Conservation (phyloP, 30 jellyfish, hydroid and myxozoan genomes). For the Aurelia aurita complex sp. Pacific region DNA sequence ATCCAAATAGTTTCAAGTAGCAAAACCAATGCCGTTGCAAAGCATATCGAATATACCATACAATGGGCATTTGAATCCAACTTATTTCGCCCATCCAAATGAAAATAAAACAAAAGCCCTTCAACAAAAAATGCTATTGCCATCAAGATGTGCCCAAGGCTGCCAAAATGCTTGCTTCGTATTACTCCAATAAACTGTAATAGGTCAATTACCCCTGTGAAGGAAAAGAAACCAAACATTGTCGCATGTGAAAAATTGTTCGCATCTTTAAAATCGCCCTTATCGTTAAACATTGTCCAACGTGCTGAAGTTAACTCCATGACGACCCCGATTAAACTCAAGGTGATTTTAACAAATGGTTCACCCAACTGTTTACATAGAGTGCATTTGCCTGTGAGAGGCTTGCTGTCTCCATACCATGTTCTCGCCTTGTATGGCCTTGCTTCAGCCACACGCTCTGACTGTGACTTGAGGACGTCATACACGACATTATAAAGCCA, state of each 20-base stretch:
- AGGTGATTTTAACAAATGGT: slow-evolving; percentile 30
- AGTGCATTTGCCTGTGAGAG: background rate
- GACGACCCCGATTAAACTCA: slow-evolving; percentile 36
- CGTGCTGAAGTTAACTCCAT: slow-evolving; percentile 30
- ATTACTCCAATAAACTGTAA: slow-evolving; percentile 14
- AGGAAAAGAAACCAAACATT: slow-evolving; percentile 54
- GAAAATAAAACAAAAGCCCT: slow-evolving; percentile 67
- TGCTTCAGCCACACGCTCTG: background rate
- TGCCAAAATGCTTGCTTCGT: background rate
- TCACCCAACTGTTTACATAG: slow-evolving; percentile 19
- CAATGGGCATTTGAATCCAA: slow-evolving; percentile 64
- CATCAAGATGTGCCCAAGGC: background rate
- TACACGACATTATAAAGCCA: slow-evolving; percentile 46
- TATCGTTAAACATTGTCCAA: too few relatives aligned
- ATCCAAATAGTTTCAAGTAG: background rate
- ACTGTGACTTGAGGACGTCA: slow-evolving; percentile 11
- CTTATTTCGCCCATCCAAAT: slow-evolving; percentile 67
- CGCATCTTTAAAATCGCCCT: too few relatives aligned
- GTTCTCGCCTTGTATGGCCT: slow-evolving; percentile 7
- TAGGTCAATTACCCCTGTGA: slow-evolving; percentile 39
- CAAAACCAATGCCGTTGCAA: slow-evolving; percentile 27
- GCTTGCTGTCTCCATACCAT: slow-evolving; percentile 38
- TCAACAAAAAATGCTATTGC: slow-evolving; percentile 57
- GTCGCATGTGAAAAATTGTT: background rate
- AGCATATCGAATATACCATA: slow-evolving; percentile 45